These are phyloP conservation scores for Ornithoptera alexandrae DNA, from an alignment of 2,888 invertebrate genomes.

Conservation along the genomic window DNA sequence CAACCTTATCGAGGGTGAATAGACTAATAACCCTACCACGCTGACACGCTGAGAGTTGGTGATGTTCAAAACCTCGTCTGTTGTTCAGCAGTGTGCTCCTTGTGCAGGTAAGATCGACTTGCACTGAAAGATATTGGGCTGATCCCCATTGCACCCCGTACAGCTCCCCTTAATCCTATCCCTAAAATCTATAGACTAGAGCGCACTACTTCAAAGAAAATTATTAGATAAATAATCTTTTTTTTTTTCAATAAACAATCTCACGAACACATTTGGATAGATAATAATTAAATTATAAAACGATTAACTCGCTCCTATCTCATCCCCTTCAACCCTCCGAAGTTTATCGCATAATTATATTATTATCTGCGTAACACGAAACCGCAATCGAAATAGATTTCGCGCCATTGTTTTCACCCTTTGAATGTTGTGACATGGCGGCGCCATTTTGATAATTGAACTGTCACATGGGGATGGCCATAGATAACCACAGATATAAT, in stretches of 20 bases:
- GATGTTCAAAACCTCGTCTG: too few species aligned
- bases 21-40: too few species aligned
- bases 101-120: too few species aligned
- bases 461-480: slow-evolving; percentile 14
- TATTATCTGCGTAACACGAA: slow-evolving; percentile 32
- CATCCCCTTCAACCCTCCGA: slow-evolving; percentile 4
- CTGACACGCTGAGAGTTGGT: too few species aligned
- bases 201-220: too few species aligned
- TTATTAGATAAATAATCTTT: too few species aligned
- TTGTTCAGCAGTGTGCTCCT: too few species aligned
- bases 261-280: slow-evolving; percentile 1
- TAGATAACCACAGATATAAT: not conserved
- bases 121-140: too few species aligned
- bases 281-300: slow-evolving; percentile 25
- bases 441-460: slow-evolving; percentile 29
- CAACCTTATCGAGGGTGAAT: too few species aligned
- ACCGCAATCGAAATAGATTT: slow-evolving; percentile 29
- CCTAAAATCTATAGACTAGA: too few species aligned
- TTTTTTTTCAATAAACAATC: not conserved
- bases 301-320: slow-evolving; percentile 16
- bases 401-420: slow-evolving; percentile 21
- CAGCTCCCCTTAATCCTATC: too few species aligned
- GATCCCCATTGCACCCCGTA: too few species aligned
- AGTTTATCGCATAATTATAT: slow-evolving; percentile 23
- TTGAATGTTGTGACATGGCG: slow-evolving; percentile 24